These are phyloP conservation scores for Spialia ferax DNA, from an alignment of 2,888 invertebrate species.

Conservation along the genomic window DNA sequence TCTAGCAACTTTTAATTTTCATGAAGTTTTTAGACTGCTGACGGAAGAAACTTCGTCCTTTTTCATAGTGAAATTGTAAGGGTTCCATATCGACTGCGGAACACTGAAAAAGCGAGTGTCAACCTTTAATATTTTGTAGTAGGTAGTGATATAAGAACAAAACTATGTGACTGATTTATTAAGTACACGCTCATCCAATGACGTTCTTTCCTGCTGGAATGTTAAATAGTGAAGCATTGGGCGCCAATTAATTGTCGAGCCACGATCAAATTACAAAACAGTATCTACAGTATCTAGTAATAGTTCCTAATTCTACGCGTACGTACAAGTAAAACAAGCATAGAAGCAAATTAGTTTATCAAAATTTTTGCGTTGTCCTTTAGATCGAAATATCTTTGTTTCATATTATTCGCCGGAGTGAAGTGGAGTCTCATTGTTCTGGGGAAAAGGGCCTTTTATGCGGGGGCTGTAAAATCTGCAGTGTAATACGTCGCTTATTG, in stretches of 20 bases:
- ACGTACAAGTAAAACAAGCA: not conserved
- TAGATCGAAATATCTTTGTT: slow-evolving; percentile 38
- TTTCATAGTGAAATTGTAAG: too few relatives aligned
- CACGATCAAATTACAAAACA: not conserved
- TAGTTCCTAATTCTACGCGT: not conserved
- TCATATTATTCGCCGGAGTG: slow-evolving; percentile 44
- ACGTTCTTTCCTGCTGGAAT: not conserved
- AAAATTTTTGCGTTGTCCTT: slow-evolving; percentile 19
- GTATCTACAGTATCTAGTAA: too few relatives aligned
- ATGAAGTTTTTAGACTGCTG: too few relatives aligned
- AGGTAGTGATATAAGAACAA: not conserved
- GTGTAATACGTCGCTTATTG: slow-evolving; percentile 45
- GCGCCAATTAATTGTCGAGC: not conserved
- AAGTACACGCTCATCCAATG: not conserved
- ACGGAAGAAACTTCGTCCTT: too few relatives aligned
- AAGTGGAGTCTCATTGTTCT: slow-evolving; percentile 42
- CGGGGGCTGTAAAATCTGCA: slow-evolving; percentile 41
- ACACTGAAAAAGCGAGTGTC: too few relatives aligned
- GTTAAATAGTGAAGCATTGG: slow-evolving; percentile 1
- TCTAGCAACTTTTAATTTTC: too few relatives aligned
- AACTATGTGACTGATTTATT: not conserved
- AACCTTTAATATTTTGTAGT: too few relatives aligned
- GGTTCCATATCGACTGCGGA: too few relatives aligned
- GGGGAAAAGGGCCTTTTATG: slow-evolving; percentile 33
- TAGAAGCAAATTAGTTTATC: slow-evolving; percentile 6